phyloP scores from a whole-genome alignment of 2,797 vertebrate genomes.

The Hippopotamyrus pictus region DNA sequence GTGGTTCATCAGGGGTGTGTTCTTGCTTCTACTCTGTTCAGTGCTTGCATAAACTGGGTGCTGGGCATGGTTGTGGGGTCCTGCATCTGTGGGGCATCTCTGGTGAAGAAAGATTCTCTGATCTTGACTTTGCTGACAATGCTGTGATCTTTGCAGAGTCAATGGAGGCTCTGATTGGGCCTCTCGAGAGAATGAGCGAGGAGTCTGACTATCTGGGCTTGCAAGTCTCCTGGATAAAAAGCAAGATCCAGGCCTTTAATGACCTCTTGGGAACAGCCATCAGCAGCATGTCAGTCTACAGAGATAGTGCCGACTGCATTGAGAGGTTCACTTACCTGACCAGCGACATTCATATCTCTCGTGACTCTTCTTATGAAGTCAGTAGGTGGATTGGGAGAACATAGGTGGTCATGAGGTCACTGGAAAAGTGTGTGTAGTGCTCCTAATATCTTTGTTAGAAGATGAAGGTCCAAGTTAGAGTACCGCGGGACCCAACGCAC shows the following conservation, averaged over 20 bases:
- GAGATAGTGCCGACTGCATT: background rate
- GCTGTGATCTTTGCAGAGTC: background rate
- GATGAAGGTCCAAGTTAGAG: background rate
- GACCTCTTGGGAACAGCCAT: background rate
- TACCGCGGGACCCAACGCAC: too few relatives aligned
- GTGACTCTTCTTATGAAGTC: background rate
- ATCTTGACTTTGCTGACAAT: background rate
- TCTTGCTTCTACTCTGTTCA: background rate
- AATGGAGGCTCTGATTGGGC: background rate
- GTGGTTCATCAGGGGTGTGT: background rate
- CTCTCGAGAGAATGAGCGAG: background rate
- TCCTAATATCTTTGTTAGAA: background rate
- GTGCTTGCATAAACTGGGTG: background rate
- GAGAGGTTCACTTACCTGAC: background rate
- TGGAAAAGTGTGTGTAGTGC: background rate
- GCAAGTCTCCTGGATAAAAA: background rate
- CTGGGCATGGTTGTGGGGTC: background rate
- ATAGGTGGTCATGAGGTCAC: background rate
- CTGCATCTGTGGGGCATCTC: background rate
- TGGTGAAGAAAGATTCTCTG: background rate
- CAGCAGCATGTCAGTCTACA: background rate
- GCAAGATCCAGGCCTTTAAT: background rate
- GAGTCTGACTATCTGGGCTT: background rate
- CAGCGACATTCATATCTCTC: background rate
- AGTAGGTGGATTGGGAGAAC: background rate